These are phyloP conservation scores for Chunga burmeisteri DNA, from an alignment of 2,113 vertebrate genomes.

Conservation along the genomic window DNA sequence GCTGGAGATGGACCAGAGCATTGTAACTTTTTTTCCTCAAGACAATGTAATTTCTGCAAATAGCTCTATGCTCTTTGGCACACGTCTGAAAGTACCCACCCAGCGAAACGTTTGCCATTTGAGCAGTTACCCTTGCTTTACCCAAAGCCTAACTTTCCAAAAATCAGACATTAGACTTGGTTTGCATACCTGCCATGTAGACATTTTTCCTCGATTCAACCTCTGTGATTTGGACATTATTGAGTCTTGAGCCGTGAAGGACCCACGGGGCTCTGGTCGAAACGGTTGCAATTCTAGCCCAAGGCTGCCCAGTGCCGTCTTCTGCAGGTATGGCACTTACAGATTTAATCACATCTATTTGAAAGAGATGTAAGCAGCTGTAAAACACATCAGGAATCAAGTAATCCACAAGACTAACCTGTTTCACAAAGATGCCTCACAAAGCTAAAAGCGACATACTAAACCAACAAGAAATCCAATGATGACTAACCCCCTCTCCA, in stretches of 20 bases:
- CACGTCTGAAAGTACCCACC: not conserved
- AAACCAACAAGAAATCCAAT: not conserved
- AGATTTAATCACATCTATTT: conserved; percentile 79
- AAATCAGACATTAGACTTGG: not conserved
- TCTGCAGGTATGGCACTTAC: conserved; percentile 60
- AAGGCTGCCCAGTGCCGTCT: not conserved
- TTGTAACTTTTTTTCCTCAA: not conserved
- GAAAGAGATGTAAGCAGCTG: not conserved
- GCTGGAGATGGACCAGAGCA: not conserved
- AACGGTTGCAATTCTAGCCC: conserved; percentile 74
- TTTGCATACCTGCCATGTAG: conserved; percentile 73
- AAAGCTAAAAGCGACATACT: not conserved
- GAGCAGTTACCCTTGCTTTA: not conserved
- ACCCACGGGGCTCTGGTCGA: conserved; percentile 33
- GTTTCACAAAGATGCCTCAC: not conserved
- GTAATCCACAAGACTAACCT: not conserved
- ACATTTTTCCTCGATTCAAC: conserved; percentile 69
- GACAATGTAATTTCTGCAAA: not conserved
- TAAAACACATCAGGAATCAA: not conserved
- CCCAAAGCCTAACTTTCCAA: not conserved
- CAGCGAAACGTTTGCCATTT: not conserved
- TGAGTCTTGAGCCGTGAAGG: conserved; percentile 78
- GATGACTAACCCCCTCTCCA: not conserved
- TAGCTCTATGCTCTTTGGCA: not conserved
- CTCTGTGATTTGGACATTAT: conserved; percentile 73